Base-by-base conservation (phyloP, 30 jellyfish, hydroid and myxozoan species). In the Turritopsis dohrnii region DNA sequence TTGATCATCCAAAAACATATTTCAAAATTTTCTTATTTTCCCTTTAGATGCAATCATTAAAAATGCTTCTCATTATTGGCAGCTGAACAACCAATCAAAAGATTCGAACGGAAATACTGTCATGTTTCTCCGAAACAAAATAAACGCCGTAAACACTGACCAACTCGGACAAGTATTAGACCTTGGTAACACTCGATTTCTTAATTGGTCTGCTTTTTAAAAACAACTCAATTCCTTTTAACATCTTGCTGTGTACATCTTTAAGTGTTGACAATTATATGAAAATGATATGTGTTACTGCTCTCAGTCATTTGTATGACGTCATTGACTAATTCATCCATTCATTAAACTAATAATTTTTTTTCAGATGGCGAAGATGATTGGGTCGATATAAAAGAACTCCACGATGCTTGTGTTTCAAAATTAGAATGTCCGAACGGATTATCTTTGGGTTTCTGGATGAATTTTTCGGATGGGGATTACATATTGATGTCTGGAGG, bases 371-470 rank as follows among this genome's bases (percentile, higher is more conserved):
- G 93, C 41, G 77, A 28, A 53, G 96, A 87, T 28, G 94, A 84
- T 72, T 92, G 87, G 84, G 79, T 92, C n/a, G 79, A 77, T 28
- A 87, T 93, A 66, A 88, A 77, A 41, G 93, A 93, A 18, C 54
- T 88, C 85, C 80, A 95, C 0, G 96, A 93, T 29, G 93, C 92
- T 1, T 81, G 89, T 71, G 65, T 80, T 52, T 53, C 79, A 0
- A 21, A 31, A 0, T 21, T 80, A 31, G 86, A 53, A 25, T 93
- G 98, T 66, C 74, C 69, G 52, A 29, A 69, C 30, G 98, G 98
- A 1, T 73, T 93, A 69, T 29, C 96, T 18, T 87, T 88, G 65
- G 93, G 96, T 20, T 81, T 93, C 29, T 93, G 98, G 98, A 75
- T 93, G 86, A 84, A 79, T 1, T 65, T 88, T 89, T 5, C 76